Evolutionary conservation across 2,888 invertebrate genomes (phyloP).

Genomic region (Malachius bipustulatus): DNA sequence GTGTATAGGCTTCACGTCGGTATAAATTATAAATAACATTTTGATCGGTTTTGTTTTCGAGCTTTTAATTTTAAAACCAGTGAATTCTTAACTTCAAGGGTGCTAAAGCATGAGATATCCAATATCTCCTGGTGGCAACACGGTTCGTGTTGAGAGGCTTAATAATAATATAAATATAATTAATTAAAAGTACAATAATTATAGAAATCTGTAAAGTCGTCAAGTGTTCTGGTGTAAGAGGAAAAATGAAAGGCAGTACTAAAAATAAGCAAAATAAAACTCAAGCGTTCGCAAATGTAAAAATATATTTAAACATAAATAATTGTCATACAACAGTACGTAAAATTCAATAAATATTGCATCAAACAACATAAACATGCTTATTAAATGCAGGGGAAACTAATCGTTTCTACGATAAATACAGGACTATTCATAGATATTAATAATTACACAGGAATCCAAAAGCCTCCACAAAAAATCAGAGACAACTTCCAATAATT

Average conservation of each 20-base stretch:
- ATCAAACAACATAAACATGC: conserved; percentile 40
- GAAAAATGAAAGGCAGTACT: not conserved
- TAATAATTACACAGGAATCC: conserved; percentile 28
- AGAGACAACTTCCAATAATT: no score
- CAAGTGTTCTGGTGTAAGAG: not conserved
- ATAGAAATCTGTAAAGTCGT: no score
- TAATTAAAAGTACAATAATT: no score
- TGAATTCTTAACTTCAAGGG: no score
- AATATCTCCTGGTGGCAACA: conserved; percentile 34
- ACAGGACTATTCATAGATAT: no score
- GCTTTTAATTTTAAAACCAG: no score
- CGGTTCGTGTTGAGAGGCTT: conserved; percentile 15
- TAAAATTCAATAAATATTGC: conserved; percentile 40
- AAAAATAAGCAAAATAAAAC: conserved; percentile 35
- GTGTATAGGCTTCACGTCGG: no score
- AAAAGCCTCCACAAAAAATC: no score
- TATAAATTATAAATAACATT: no score
- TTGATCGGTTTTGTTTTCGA: no score
- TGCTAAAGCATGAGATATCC: no score
- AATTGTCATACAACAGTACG: conserved; percentile 39
- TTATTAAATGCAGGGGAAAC: conserved; percentile 35
- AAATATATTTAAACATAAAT: conserved; percentile 41
- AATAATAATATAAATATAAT: not conserved
- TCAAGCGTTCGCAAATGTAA: conserved; percentile 39
- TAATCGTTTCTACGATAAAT: conserved; percentile 29